Evolutionary conservation across 2,113 vertebrate species (phyloP).

Genomic region (Panthera uncia): DNA sequence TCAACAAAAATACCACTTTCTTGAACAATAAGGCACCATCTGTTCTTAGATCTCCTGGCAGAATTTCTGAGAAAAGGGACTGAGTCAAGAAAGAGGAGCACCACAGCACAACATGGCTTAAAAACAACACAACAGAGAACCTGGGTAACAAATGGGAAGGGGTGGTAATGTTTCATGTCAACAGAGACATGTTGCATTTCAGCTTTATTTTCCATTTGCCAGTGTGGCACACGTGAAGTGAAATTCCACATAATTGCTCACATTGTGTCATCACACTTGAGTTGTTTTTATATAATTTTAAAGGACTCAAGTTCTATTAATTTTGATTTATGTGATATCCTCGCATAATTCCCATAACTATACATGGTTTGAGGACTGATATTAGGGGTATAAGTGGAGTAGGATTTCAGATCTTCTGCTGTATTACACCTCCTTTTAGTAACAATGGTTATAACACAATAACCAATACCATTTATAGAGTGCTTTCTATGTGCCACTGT

Average conservation of each 20-base stretch:
- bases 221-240: not conserved
- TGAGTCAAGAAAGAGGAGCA: not conserved
- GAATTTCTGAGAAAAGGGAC: slow-evolving; percentile 14
- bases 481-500: not conserved
- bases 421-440: not conserved
- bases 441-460: not conserved
- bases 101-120: not conserved
- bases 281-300: not conserved
- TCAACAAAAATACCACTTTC: slow-evolving; percentile 44
- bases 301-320: not conserved
- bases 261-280: not conserved
- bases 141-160: not conserved
- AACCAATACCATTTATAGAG: not conserved
- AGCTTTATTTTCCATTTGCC: not conserved
- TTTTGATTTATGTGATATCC: not conserved
- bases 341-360: not conserved
- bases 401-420: not conserved
- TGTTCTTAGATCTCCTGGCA: slow-evolving; percentile 39
- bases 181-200: not conserved
- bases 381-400: not conserved
- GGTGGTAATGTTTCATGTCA: not conserved
- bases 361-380: not conserved
- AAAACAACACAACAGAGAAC: not conserved
- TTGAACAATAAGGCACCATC: slow-evolving; percentile 47
- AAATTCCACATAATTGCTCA: not conserved